Conservation (phyloP, 2,888 invertebrate species). For the Balanococcus diminutus region DNA sequence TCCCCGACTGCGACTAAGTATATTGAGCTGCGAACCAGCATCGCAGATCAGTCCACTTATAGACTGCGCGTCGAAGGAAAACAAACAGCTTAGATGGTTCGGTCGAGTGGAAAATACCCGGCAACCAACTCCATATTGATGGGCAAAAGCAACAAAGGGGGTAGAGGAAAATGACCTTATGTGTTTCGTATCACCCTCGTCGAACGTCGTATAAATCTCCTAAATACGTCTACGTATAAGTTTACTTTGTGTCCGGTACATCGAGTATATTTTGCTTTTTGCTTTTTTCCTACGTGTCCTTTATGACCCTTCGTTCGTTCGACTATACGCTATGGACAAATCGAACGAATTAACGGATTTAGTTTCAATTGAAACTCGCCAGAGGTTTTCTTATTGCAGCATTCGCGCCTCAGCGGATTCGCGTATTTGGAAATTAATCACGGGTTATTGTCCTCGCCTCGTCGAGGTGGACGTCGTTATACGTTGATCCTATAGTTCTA, state of each 20-base stretch:
- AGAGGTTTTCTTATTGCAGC: neutral
- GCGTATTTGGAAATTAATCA: neutral
- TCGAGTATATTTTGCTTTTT: neutral
- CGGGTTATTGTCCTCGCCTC: neutral
- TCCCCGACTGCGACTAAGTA: no score
- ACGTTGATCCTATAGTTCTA: no score
- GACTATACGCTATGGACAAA: neutral
- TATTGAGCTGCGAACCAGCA: neutral
- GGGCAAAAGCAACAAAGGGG: no score
- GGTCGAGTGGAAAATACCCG: neutral
- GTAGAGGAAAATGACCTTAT: neutral
- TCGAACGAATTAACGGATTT: slow-evolving; percentile 10
- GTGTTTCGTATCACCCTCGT: neutral
- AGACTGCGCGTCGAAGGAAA: neutral
- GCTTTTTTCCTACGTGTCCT: neutral
- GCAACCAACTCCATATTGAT: neutral
- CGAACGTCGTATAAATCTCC: neutral
- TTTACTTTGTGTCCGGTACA: neutral
- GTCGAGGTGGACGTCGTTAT: no score
- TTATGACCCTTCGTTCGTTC: neutral
- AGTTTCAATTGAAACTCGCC: neutral
- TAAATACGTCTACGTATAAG: no score
- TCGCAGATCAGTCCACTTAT: neutral
- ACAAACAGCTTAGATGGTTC: slow-evolving; percentile 4
- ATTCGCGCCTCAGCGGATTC: neutral